phyloP scores from a whole-genome alignment of 1,140 invertebrate genomes.

The Drosophila murphyi region DNA sequence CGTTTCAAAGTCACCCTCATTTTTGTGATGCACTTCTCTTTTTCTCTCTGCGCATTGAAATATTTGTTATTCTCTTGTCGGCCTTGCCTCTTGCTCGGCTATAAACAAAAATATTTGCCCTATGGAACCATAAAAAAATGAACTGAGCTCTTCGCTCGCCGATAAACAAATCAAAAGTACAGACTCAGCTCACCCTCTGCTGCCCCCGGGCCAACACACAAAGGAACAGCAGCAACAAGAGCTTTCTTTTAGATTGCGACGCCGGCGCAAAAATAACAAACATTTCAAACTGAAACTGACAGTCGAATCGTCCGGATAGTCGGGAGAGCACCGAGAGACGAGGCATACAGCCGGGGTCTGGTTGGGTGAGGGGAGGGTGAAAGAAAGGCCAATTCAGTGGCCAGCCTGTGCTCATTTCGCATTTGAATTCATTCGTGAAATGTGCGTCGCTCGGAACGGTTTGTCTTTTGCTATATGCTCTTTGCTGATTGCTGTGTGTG shows the following conservation, averaged over 20 bases:
- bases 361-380: background rate
- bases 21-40: slow-evolving; percentile 3
- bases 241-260: slow-evolving; percentile 37
- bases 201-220: background rate
- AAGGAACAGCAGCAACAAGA: slow-evolving; percentile 27
- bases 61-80: slow-evolving; percentile 42
- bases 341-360: background rate
- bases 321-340: background rate
- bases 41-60: slow-evolving; percentile 25
- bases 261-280: slow-evolving; percentile 36
- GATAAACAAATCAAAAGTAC: slow-evolving; percentile 71
- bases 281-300: slow-evolving; percentile 28
- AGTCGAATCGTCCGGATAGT: slow-evolving; percentile 3
- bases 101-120: slow-evolving; percentile 68
- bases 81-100: slow-evolving; percentile 54
- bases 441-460: slow-evolving; percentile 74
- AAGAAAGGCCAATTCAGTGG: slow-evolving; percentile 1
- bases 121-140: slow-evolving; percentile 8
- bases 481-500: background rate
- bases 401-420: slow-evolving; percentile 73
- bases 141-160: slow-evolving; percentile 24
- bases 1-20: slow-evolving; percentile 10
- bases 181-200: slow-evolving; percentile 9
- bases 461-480: slow-evolving; percentile 7
- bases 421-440: slow-evolving; percentile 81